phyloP scores from a whole-genome alignment of 2,888 invertebrate species.

The Drosophila niveifrons region DNA sequence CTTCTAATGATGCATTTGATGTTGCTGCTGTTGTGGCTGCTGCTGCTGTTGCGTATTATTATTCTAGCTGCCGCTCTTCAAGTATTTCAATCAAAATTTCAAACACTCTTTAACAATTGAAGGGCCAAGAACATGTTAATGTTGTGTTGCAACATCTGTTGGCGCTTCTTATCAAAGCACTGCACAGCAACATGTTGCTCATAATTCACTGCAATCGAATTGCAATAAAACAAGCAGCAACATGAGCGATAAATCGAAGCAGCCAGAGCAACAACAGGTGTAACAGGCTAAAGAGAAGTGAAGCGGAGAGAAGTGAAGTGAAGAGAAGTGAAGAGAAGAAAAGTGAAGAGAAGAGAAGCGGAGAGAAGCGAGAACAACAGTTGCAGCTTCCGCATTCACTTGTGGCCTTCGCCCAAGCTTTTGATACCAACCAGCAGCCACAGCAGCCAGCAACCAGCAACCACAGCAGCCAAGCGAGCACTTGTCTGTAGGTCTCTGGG shows the following conservation, averaged over 20 bases:
- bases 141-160: conserved; percentile 55
- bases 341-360: background rate
- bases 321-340: conserved; percentile 10
- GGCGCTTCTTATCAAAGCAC: conserved; percentile 64
- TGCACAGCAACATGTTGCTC: conserved; percentile 56
- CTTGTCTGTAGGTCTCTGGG: conserved; percentile 56
- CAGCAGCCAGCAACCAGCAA: conserved; percentile 7
- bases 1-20: conserved; percentile 52
- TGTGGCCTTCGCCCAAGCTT: conserved; percentile 55
- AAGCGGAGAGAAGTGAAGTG: conserved; percentile 9
- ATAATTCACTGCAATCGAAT: conserved; percentile 70
- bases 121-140: conserved; percentile 26
- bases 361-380: conserved; percentile 28
- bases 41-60: conserved; percentile 45
- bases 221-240: conserved; percentile 59
- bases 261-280: conserved; percentile 69
- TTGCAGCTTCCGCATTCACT: conserved; percentile 60
- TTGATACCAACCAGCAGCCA: conserved; percentile 38
- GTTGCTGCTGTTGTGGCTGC: too few species aligned
- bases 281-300: conserved; percentile 25
- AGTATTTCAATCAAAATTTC: conserved; percentile 20
- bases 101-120: conserved; percentile 12
- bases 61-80: conserved; percentile 31
- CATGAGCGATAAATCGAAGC: conserved; percentile 65
- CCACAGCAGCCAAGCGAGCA: conserved; percentile 5